Conservation (phyloP, 1,140 invertebrate genomes). For the Temnothorax curvispinosus region DNA sequence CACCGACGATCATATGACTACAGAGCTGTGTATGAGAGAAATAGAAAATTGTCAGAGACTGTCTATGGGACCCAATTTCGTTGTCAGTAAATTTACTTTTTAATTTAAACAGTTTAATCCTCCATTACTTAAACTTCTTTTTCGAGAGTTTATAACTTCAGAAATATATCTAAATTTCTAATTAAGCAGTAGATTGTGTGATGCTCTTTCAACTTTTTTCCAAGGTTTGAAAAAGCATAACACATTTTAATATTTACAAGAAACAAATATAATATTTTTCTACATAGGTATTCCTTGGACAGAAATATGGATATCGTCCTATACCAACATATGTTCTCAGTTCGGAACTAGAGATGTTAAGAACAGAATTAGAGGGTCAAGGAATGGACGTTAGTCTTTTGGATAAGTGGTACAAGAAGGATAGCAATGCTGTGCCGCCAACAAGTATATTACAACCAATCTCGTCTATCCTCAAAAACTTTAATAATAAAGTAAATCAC, state of each 20-base stretch:
- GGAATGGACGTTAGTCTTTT: slow-evolving; percentile 94
- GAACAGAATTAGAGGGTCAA: slow-evolving; percentile 91
- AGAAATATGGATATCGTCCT: slow-evolving; percentile 99
- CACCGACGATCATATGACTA: slow-evolving; percentile 99
- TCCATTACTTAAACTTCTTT: background rate
- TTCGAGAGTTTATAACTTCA: background rate
- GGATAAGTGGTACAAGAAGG: slow-evolving; percentile 98
- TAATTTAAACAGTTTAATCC: background rate
- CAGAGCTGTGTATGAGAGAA: slow-evolving; percentile 98
- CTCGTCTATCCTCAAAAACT: slow-evolving; percentile 98
- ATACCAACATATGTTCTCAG: slow-evolving; percentile 98
- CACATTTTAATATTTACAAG: background rate
- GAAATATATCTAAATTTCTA: background rate
- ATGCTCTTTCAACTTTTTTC: background rate
- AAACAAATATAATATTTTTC: background rate
- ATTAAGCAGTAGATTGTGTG: background rate
- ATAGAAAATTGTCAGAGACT: slow-evolving; percentile 98
- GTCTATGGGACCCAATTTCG: slow-evolving; percentile 99
- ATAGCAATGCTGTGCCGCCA: slow-evolving; percentile 97
- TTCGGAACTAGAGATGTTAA: slow-evolving; percentile 95
- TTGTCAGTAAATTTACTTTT: slow-evolving; percentile 87
- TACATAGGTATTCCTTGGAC: slow-evolving; percentile 95
- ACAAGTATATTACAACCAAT: slow-evolving; percentile 98
- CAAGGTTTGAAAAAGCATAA: background rate
- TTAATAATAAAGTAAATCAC: slow-evolving; percentile 96